Conservation (phyloP, 2,888 invertebrate genomes). For the Bombyx huttoni region DNA sequence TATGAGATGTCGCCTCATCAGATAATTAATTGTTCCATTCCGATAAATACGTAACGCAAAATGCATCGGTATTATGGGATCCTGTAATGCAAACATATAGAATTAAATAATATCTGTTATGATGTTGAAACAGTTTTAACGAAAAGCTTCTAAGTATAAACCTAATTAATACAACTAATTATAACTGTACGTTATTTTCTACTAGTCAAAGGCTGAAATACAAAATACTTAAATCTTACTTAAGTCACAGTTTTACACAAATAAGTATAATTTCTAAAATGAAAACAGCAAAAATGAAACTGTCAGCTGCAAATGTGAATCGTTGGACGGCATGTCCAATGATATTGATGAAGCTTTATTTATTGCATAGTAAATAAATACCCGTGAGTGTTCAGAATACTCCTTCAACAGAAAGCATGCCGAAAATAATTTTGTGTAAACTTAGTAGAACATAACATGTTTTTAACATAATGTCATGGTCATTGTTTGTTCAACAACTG, state of each 20-base stretch:
- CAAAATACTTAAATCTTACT: not conserved
- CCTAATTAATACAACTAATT: not conserved
- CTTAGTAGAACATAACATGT: conserved; percentile 25
- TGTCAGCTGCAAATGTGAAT: conserved; percentile 32
- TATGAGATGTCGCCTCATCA: conserved; percentile 93
- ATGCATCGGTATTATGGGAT: conserved; percentile 93
- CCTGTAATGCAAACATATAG: conserved; percentile 48
- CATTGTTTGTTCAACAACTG: not conserved
- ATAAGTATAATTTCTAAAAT: conserved; percentile 2
- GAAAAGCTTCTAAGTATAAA: conserved; percentile 3
- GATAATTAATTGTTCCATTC: conserved; percentile 94
- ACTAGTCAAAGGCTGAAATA: not conserved
- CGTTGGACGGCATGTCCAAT: conserved; percentile 17
- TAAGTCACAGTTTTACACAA: not conserved
- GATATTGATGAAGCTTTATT: conserved; percentile 42
- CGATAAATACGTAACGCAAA: conserved; percentile 93
- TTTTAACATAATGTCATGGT: conserved; percentile 2
- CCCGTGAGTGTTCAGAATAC: conserved; percentile 54
- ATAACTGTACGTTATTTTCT: not conserved
- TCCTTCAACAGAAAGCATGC: conserved; percentile 51
- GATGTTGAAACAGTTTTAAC: conserved; percentile 7
- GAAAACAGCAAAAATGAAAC: conserved; percentile 27
- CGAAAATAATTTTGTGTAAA: conserved; percentile 44
- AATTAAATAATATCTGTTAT: conserved; percentile 16
- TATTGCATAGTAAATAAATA: conserved; percentile 37